Conservation (phyloP, 2,888 invertebrate species). For the Agonum fuliginosum region DNA sequence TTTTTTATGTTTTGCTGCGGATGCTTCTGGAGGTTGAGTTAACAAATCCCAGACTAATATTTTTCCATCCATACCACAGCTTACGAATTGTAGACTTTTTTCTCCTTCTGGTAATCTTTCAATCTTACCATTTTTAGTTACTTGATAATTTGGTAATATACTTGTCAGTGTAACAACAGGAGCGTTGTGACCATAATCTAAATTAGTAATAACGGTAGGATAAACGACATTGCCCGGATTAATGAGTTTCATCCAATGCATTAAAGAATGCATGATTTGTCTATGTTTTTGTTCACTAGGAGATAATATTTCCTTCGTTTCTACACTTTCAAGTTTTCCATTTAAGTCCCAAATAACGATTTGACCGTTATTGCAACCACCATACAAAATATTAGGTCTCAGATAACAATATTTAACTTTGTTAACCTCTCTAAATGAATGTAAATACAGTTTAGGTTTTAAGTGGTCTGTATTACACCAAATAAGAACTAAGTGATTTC, state of each 20-base stretch:
- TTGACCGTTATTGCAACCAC: slow-evolving; percentile 84
- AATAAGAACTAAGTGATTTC: slow-evolving; percentile 80
- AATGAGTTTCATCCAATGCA: slow-evolving; percentile 82
- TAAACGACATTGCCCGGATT: slow-evolving; percentile 76
- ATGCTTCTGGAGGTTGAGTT: slow-evolving; percentile 63
- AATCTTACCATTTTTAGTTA: slow-evolving; percentile 79
- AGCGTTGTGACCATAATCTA: slow-evolving; percentile 78
- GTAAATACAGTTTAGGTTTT: slow-evolving; percentile 81
- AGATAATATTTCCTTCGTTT: slow-evolving; percentile 43
- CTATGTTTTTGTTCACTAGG: slow-evolving; percentile 69
- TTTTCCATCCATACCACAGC: slow-evolving; percentile 80
- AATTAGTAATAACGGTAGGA: slow-evolving; percentile 78
- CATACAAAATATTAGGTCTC: slow-evolving; percentile 81
- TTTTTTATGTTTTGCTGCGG: neutral
- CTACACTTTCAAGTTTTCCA: slow-evolving; percentile 72
- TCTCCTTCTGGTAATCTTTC: slow-evolving; percentile 70
- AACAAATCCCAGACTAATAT: slow-evolving; percentile 81
- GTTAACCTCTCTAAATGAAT: slow-evolving; percentile 80
- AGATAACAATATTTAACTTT: slow-evolving; percentile 81
- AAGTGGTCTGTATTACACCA: slow-evolving; percentile 85
- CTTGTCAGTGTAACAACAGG: slow-evolving; percentile 81
- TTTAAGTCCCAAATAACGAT: slow-evolving; percentile 82
- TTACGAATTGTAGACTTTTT: slow-evolving; percentile 76
- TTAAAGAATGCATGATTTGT: slow-evolving; percentile 76
- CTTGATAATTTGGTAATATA: slow-evolving; percentile 78